These are phyloP conservation scores for Litoditis marina DNA, from an alignment of 2,888 invertebrate species.

Conservation along the genomic window DNA sequence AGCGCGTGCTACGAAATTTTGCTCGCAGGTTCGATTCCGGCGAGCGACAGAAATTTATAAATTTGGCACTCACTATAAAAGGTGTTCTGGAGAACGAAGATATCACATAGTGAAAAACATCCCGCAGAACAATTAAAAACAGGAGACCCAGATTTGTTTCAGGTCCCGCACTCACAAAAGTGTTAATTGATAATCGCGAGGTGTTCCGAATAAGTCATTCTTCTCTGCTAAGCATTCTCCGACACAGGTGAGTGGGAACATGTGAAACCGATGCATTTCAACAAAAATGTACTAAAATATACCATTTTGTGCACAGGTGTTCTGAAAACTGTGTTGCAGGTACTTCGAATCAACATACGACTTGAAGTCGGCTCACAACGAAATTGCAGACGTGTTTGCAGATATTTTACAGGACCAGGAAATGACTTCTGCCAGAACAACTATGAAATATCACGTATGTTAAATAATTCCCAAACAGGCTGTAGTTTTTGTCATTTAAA, in stretches of 20 bases:
- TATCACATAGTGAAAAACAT: too few species aligned
- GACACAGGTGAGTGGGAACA: constrained; percentile 18
- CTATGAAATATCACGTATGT: constrained; percentile 25
- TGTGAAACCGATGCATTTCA: neutral
- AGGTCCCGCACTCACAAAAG: constrained; percentile 20
- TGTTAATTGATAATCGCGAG: constrained; percentile 25
- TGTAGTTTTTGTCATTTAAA: too few species aligned
- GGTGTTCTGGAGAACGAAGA: too few species aligned
- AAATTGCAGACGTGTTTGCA: constrained; percentile 39
- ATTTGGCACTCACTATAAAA: too few species aligned
- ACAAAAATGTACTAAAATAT: neutral
- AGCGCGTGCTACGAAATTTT: too few species aligned
- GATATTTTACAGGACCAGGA: constrained; percentile 30
- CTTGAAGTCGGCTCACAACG: constrained; percentile 31
- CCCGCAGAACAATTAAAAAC: too few species aligned
- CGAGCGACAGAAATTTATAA: too few species aligned
- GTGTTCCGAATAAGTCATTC: constrained; percentile 27
- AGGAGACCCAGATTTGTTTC: constrained; percentile 6
- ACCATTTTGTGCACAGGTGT: too few species aligned
- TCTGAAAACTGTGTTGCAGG: neutral
- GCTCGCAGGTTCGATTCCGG: too few species aligned
- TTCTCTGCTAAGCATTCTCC: constrained; percentile 13
- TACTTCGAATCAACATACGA: constrained; percentile 9
- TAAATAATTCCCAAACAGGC: too few species aligned
- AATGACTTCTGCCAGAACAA: constrained; percentile 25